A percentile compares a stretch with the other conserved stretches of the same genome.
Conservation (phyloP, 2,113 vertebrate genomes). For the Atrichornis clamosus region DNA sequence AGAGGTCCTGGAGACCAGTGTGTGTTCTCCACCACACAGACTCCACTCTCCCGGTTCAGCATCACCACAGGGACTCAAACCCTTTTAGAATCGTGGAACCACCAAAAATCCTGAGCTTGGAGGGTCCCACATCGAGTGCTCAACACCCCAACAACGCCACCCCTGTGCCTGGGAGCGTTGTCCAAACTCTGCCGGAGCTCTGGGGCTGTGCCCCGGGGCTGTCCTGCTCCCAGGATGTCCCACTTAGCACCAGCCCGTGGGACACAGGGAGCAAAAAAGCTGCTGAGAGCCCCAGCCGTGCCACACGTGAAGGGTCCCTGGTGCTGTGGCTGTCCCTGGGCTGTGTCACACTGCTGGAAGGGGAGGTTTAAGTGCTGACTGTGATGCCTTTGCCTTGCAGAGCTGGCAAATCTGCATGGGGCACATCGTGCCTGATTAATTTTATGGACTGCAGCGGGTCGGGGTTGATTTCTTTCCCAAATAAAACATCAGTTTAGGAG, state of each 20-base stretch:
- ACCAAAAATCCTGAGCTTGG: neutral
- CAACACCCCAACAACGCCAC: neutral
- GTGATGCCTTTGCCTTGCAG: neutral
- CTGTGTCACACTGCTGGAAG: neutral
- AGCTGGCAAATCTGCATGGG: neutral
- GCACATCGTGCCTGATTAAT: neutral
- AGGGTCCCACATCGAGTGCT: neutral
- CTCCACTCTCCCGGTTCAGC: neutral
- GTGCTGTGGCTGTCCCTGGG: neutral
- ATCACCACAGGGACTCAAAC: rapidly evolving
- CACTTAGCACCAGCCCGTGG: neutral
- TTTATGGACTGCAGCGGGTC: neutral
- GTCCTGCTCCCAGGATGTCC: neutral
- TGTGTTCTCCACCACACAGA: neutral
- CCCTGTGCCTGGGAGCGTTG: no score
- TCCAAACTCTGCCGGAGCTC: neutral
- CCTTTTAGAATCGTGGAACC: neutral
- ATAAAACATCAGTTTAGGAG: neutral
- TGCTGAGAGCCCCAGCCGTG: neutral
- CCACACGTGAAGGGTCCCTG: neutral
- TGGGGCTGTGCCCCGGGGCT: no score
- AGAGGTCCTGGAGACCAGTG: no score
- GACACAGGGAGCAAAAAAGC: neutral
- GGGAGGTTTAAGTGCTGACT: neutral
- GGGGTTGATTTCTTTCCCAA: neutral